Evolutionary conservation across 2,888 invertebrate species (phyloP), one percentile per base, ranked within the genome.

Genomic region (Linyphia triangularis): DNA sequence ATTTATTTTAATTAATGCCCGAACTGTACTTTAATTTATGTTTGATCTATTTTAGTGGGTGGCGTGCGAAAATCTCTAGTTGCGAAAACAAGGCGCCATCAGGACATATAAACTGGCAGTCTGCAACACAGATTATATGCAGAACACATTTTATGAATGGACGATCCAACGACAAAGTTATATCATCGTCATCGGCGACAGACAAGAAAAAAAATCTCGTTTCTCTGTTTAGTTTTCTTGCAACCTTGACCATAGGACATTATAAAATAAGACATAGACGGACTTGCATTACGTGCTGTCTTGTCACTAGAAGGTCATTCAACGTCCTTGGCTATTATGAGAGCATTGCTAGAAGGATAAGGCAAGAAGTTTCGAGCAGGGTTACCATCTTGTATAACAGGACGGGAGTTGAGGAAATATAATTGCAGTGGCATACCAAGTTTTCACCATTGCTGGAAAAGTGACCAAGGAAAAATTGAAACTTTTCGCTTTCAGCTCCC

Each of bases 201-300:
- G 19, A 57, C 22, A 43, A 9, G 22, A 70, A 24, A 16, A 57
- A 72, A 72, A 43, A 57, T 70, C n/a, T 16, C 6, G 16, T 22
- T 30, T 65, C 43, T 63, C 24, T 22, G 6, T 5, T 57, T 40
- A 26, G 30, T 22, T 57, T 51, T 57, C 30, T 73, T 30, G 1
- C 57, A 73, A 73, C 59, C 69, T 61, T 61, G 70, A 81, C 81
- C 69, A 81, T 13, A 9, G 67, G 51, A 24, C 26, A 43, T 70
- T 43, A 37, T 77, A 40, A 61, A 61, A 81, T 19, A 30, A 61
- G 72, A 26, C 37, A 37, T 61, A 59, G 13, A 28, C 73, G 19
- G 67, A 67, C 19, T 33, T 4, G 7, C 67, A 33, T 67, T 67
- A 67, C 33, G 33, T 26, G 40, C 37, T 82, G 40, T 37, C 33